Base-by-base conservation (phyloP, 2,888 invertebrate genomes). In the Andricus curvator region DNA sequence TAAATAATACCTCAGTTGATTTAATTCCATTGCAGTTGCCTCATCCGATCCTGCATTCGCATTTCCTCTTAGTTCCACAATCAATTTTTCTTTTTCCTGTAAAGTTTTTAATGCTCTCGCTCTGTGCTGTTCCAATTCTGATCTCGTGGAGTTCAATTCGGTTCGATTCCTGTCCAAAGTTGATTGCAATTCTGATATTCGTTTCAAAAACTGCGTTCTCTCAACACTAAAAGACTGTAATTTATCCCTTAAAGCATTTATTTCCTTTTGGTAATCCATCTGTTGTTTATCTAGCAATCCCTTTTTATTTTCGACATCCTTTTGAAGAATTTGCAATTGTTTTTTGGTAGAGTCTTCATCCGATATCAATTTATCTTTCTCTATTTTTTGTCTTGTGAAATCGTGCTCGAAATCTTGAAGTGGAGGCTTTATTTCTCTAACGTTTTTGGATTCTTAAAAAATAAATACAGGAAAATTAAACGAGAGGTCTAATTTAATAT, bases 31-130 rank as follows among this genome's bases (percentile, higher is more conserved):
- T 3, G 93, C 85, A 15, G 93, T 90, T 17, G 91, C 88, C 82
- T 91, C 90, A 80, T 91, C 90, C 68, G 88, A 82, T 51, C 86
- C 88, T 25, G 83, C 84, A 17, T 83, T 86, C 29, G 87, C 84
- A 80, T 90, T 90, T 74, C 84, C 88, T 79, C 94, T 94, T 56
- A 96, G 91, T 86, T 95, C 95, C 11, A 94, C 93, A 80, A 97
- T 96, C 41, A 97, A 92, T 85, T 95, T 95, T 88, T 97, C 97
- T 88, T 97, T 97, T 83, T 96, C 95, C 91, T 95, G 96, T 13
- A 97, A 92, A 81, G 97, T 96, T 84, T 95, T 94, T 87, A 96
- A 95, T 0, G 97, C 97, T 88, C 97, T 96, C n/a, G 95, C 95
- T 86, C 96, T 95, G 91, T 97, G 97, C 79, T 96, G 96, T 79